Conservation (phyloP, 2,113 vertebrate genomes). For the Carassius auratus region DNA sequence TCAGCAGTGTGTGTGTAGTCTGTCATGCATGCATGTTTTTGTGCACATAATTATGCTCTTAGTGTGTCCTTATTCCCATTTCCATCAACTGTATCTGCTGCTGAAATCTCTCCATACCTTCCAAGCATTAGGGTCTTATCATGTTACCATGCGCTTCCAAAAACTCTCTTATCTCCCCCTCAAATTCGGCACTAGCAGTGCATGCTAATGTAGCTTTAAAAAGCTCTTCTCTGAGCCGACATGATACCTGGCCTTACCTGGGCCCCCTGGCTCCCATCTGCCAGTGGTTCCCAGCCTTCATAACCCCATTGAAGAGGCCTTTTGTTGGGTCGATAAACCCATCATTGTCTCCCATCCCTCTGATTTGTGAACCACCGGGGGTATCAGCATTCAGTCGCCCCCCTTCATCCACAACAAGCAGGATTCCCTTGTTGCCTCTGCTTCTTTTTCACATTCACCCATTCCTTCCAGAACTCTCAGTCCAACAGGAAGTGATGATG, state of each 20-base stretch:
- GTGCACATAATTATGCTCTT: conserved; percentile 33
- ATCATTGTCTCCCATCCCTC: conserved; percentile 48
- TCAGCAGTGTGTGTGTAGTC: neutral
- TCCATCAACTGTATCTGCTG: conserved; percentile 40
- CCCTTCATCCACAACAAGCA: conserved; percentile 22
- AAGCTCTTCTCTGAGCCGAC: conserved; percentile 41
- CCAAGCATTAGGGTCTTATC: conserved; percentile 53
- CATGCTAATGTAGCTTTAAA: conserved; percentile 49
- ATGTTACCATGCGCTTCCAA: conserved; percentile 51
- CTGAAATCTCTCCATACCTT: conserved; percentile 49
- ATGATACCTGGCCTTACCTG: conserved; percentile 54
- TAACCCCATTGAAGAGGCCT: conserved; percentile 54
- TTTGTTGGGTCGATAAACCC: conserved; percentile 58
- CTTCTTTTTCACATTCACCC: conserved; percentile 32
- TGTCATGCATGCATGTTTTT: conserved; percentile 16
- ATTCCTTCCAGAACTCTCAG: conserved; percentile 20
- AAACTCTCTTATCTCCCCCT: conserved; percentile 45
- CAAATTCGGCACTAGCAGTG: conserved; percentile 44
- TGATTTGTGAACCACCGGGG: conserved; percentile 44
- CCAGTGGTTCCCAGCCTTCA: conserved; percentile 53
- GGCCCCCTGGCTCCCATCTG: conserved; percentile 54
- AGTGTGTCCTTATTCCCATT: conserved; percentile 45
- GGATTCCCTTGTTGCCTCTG: conserved; percentile 11
- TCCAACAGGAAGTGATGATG: neutral
- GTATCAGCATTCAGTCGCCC: conserved; percentile 49